Percentiles rank a stretch among this genome's conserved stretches.
phyloP scores from a whole-genome alignment of 2,797 vertebrate species.

The Gymnopithys bicolor region DNA sequence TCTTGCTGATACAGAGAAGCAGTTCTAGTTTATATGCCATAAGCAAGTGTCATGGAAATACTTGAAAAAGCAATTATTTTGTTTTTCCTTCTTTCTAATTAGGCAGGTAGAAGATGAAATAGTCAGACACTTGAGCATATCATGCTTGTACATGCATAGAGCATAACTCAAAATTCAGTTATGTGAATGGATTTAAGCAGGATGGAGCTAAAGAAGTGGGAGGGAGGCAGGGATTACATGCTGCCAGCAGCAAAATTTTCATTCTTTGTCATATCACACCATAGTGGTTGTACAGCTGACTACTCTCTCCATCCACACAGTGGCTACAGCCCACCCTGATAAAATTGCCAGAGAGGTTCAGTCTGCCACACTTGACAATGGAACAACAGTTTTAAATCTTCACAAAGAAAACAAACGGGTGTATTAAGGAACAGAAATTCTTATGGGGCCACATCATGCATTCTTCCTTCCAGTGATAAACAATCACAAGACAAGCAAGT shows the following conservation, averaged over 20 bases:
- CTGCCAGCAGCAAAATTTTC: conserved; percentile 46
- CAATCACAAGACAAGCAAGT: conserved; percentile 2
- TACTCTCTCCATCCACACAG: conserved; percentile 3
- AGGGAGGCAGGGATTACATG: conserved; percentile 26
- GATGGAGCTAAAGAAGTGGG: conserved; percentile 1
- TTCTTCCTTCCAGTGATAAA: conserved; percentile 51
- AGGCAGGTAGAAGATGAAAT: neutral
- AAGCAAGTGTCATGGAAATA: neutral
- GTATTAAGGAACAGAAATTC: conserved; percentile 53
- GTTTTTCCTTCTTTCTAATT: neutral
- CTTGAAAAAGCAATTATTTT: neutral
- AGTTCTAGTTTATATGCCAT: neutral
- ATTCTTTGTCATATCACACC: conserved; percentile 34
- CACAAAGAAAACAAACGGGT: conserved; percentile 22
- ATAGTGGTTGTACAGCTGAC: neutral
- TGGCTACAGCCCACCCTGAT: neutral
- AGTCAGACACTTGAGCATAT: neutral
- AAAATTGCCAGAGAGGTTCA: conserved; percentile 15
- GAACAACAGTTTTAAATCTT: conserved; percentile 36
- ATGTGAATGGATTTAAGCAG: conserved; percentile 20
- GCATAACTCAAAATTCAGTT: conserved; percentile 34
- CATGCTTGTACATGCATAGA: conserved; percentile 35
- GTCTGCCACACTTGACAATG: conserved; percentile 5
- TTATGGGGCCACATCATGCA: conserved; percentile 22
- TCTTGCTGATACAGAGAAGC: neutral